Conservation (phyloP, 64 coral and sea anemone species). For the Stylophora pistillata region DNA sequence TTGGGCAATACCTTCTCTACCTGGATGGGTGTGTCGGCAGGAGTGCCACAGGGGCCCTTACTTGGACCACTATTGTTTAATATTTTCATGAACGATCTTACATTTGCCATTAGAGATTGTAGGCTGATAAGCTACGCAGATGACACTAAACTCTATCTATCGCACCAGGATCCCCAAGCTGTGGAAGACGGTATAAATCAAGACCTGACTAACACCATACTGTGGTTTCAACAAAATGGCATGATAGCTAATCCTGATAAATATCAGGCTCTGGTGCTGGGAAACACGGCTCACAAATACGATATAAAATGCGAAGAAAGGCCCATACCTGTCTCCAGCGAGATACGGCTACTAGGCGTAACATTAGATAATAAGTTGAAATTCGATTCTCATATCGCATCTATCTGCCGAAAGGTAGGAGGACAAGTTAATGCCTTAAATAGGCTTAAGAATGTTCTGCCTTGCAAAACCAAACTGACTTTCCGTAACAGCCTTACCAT, state of each 20-base stretch:
- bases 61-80: constrained; percentile 19
- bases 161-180: constrained; percentile 20
- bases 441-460: constrained; percentile 38
- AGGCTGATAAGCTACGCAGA: constrained; percentile 22
- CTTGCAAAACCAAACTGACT: constrained; percentile 19
- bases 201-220: constrained; percentile 12
- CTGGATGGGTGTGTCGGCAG: too few relatives aligned
- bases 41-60: too few relatives aligned
- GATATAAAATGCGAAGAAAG: constrained; percentile 17
- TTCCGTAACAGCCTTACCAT: too few relatives aligned
- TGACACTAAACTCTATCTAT: constrained; percentile 39
- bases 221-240: constrained; percentile 39
- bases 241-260: constrained; percentile 24
- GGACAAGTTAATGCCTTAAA: constrained; percentile 39
- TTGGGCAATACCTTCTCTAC: too few relatives aligned
- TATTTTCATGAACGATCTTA: constrained; percentile 6
- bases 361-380: constrained; percentile 56
- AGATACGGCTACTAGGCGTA: constrained; percentile 42
- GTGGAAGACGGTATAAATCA: constrained; percentile 26
- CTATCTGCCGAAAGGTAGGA: constrained; percentile 41
- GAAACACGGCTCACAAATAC: constrained; percentile 7
- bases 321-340: constrained; percentile 30
- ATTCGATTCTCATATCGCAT: constrained; percentile 39
- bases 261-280: constrained; percentile 39
- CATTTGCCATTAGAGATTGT: constrained; percentile 12